These are phyloP conservation scores for Petrophora chlorosata DNA, from an alignment of 2,888 invertebrate genomes.

Conservation along the genomic window DNA sequence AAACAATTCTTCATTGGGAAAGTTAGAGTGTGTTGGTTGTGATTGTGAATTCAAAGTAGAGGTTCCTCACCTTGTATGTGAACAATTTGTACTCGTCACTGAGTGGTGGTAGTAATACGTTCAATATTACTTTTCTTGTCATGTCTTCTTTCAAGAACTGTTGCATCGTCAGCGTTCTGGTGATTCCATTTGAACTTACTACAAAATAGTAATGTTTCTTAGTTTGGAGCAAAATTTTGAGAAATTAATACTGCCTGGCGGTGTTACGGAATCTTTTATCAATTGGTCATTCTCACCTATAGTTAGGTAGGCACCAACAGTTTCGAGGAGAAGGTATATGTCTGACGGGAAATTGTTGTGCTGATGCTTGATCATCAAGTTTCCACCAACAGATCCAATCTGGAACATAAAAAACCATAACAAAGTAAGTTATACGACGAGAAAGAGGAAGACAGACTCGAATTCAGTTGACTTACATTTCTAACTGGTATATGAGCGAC, in stretches of 20 bases:
- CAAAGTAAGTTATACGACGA: not conserved
- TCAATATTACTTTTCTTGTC: constrained; percentile 61
- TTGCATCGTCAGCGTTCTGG: constrained; percentile 55
- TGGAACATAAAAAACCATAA: constrained; percentile 44
- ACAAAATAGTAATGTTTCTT: constrained; percentile 33
- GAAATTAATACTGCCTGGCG: no score
- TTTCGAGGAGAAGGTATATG: constrained; percentile 81
- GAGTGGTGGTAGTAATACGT: constrained; percentile 54
- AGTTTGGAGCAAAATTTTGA: no score
- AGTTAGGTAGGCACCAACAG: constrained; percentile 56
- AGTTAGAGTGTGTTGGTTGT: no score
- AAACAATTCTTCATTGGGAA: no score
- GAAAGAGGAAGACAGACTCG: not conserved
- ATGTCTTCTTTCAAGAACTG: constrained; percentile 71
- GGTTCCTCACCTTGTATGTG: constrained; percentile 58
- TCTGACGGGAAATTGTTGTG: constrained; percentile 89
- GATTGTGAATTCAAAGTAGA: no score
- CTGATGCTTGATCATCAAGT: constrained; percentile 86
- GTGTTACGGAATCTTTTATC: no score
- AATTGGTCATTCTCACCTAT: no score
- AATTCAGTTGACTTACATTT: constrained; percentile 81
- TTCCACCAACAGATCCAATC: constrained; percentile 88
- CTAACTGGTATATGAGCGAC: constrained; percentile 89
- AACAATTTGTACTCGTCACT: constrained; percentile 38
- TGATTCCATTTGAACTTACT: constrained; percentile 45